phyloP scores from a whole-genome alignment of 2,888 invertebrate genomes.

The Synanthedon myopaeformis region DNA sequence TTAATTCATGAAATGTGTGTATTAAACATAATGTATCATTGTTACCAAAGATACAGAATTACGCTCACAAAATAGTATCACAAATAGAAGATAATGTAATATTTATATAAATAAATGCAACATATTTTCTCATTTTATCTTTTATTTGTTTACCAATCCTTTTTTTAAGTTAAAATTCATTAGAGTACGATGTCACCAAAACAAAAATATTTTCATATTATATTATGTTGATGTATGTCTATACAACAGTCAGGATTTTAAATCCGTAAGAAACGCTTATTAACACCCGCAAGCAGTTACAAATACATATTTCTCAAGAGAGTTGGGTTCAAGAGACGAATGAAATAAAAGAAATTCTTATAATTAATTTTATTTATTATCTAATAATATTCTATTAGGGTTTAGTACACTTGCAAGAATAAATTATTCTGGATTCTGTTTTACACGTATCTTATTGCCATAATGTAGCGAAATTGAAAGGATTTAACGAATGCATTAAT shows the following conservation, averaged over 20 bases:
- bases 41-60: conserved; percentile 3
- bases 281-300: too few relatives aligned
- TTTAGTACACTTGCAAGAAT: conserved; percentile 66
- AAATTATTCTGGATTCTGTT: conserved; percentile 45
- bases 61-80: neutral
- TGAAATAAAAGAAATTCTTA: conserved; percentile 32
- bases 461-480: conserved; percentile 18
- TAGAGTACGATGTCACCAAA: too few relatives aligned
- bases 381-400: conserved; percentile 55
- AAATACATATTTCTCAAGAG: too few relatives aligned
- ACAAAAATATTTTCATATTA: too few relatives aligned
- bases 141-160: neutral
- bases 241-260: too few relatives aligned
- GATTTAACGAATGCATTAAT: neutral
- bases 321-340: neutral
- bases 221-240: too few relatives aligned
- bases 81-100: neutral
- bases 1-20: conserved; percentile 1
- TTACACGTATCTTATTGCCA: conserved; percentile 35
- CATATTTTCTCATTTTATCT: neutral
- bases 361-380: conserved; percentile 68
- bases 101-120: neutral
- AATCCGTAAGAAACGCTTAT: too few relatives aligned
- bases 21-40: neutral
- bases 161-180: too few relatives aligned